Percentiles rank a stretch among this genome's conserved stretches.
Evolutionary conservation across 2,113 vertebrate species (phyloP).

Genomic region (Atlantisia rogersi): DNA sequence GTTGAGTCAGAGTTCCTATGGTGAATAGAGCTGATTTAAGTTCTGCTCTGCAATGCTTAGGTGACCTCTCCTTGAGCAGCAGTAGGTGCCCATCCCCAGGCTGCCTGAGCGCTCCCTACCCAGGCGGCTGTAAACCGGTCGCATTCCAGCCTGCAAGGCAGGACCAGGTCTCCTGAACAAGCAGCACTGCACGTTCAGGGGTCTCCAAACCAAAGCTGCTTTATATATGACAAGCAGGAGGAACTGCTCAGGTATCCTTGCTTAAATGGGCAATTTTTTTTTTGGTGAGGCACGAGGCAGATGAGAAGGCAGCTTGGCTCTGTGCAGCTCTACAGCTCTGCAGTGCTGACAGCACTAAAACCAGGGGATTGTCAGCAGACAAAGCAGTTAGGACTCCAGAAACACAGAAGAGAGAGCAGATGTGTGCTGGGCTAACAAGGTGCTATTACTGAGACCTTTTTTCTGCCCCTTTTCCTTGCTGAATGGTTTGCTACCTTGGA

Average conservation of each 20-base stretch:
- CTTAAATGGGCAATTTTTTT: not conserved
- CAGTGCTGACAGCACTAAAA: constrained; percentile 43
- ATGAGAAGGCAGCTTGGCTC: not conserved
- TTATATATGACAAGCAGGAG: not conserved
- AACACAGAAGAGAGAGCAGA: not conserved
- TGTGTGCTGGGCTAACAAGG: not conserved
- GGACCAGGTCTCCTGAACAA: not conserved
- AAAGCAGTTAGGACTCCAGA: not conserved
- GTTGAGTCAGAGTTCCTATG: not conserved
- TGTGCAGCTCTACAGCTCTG: constrained; percentile 16
- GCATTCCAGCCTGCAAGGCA: not conserved
- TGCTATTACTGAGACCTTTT: not conserved
- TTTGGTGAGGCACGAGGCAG: not conserved
- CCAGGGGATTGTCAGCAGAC: not conserved
- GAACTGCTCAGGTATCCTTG: not conserved
- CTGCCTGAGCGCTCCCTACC: not conserved
- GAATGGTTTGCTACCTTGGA: not conserved
- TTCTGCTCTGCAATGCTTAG: not conserved
- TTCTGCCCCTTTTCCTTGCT: not conserved
- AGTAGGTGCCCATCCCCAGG: not conserved
- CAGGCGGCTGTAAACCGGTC: not conserved
- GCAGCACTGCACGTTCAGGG: not conserved
- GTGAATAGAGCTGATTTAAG: not conserved
- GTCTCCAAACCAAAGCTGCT: not conserved
- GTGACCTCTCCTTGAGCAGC: not conserved